A percentile compares a stretch with the other conserved stretches of the same genome.
phyloP scores from a whole-genome alignment of 2,888 invertebrate genomes.

The Noctua pronuba region DNA sequence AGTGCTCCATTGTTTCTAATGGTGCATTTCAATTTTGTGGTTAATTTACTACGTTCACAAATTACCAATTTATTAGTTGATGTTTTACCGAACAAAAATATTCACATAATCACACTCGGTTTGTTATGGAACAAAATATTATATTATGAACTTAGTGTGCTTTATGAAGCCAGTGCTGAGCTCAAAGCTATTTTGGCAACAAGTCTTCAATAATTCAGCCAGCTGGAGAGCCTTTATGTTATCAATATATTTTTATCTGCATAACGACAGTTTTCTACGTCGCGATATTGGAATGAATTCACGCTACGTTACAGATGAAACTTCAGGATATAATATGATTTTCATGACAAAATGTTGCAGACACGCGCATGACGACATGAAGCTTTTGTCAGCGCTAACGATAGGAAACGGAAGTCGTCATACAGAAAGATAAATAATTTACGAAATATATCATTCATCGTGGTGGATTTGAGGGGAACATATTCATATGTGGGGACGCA shows the following conservation, averaged over 20 bases:
- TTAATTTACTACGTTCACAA: conserved; percentile 9
- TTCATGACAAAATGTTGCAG: conserved; percentile 39
- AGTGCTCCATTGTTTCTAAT: not conserved
- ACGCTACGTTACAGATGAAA: conserved; percentile 40
- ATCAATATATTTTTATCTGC: conserved; percentile 14
- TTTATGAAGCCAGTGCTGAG: not conserved
- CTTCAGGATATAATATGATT: conserved; percentile 33
- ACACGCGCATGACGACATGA: conserved; percentile 39
- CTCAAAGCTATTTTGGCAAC: conserved; percentile 10
- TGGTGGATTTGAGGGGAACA: conserved; percentile 55
- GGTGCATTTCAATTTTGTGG: conserved; percentile 15
- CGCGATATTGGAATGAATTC: conserved; percentile 22
- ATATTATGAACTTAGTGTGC: not conserved
- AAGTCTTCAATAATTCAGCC: conserved; percentile 7
- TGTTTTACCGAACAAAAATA: not conserved
- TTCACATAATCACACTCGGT: not conserved
- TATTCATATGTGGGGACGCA: conserved; percentile 49
- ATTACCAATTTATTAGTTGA: not conserved
- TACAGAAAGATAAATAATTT: conserved; percentile 65
- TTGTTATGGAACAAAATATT: not conserved
- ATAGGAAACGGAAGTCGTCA: conserved; percentile 68
- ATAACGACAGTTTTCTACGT: conserved; percentile 5
- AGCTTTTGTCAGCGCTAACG: conserved; percentile 60
- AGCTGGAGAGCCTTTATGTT: not conserved
- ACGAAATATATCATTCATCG: conserved; percentile 64